Base-by-base conservation (phyloP, 2,888 invertebrate genomes). In the Zygaena filipendulae region DNA sequence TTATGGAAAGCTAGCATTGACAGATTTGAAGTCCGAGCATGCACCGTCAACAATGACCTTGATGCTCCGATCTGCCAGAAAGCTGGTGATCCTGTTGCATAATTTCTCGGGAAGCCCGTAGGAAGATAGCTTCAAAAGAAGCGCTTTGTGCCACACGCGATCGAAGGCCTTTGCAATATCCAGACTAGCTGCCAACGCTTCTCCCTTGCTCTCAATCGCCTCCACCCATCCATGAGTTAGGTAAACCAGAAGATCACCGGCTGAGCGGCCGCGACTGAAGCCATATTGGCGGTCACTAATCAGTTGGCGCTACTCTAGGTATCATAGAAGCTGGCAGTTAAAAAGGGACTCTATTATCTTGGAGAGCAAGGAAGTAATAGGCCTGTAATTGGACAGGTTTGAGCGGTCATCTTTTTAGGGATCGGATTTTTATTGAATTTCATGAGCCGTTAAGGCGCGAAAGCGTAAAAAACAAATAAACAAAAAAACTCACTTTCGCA, bases 401-500 rank as follows among this genome's bases (percentile, higher is more conserved):
- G 23, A 18, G 18, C 18, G 18, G n/a, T n/a, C n/a, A n/a, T n/a
- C 30, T 16, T 32, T 14, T 35, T 35, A 3, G 23, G 32, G 3
- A 29, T 11, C 4, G 31, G 30, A 6, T 34, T n/a, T n/a, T n/a
- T n/a, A n/a, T n/a, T n/a, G n/a, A n/a, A n/a, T n/a, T n/a, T n/a
- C n/a, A n/a, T n/a, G n/a, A n/a, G n/a, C n/a, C n/a, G n/a, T n/a
- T n/a, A n/a, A n/a, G n/a, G n/a, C n/a, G n/a, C n/a, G n/a, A n/a
- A n/a, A n/a, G n/a, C n/a, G n/a, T n/a, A n/a, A n/a, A n/a, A n/a
- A n/a, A n/a, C n/a, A n/a, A n/a, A n/a, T n/a, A n/a, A n/a, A n/a
- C n/a, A n/a, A n/a, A n/a, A n/a, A n/a, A n/a, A n/a, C n/a, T n/a
- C n/a, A n/a, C n/a, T n/a, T n/a, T n/a, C n/a, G n/a, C n/a, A n/a